Percentiles rank a stretch among this genome's conserved stretches.
These are phyloP conservation scores for Phymastichus coffea DNA, from an alignment of 1,140 invertebrate species.

Conservation along the genomic window DNA sequence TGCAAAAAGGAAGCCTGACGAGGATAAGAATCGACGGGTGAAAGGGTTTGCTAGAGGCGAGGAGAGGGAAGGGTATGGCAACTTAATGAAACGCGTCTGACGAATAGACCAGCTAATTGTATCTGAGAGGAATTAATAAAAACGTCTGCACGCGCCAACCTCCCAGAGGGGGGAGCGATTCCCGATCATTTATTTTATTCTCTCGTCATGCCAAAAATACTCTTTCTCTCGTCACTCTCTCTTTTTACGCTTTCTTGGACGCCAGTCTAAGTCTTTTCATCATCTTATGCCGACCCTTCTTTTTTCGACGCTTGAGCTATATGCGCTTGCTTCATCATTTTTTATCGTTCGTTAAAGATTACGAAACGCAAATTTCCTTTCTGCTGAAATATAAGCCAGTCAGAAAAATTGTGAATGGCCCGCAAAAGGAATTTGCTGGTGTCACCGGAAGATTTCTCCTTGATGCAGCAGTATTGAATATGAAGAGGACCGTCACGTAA, in stretches of 20 bases:
- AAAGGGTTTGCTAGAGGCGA: too few relatives aligned
- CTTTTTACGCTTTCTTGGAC: conserved; percentile 16
- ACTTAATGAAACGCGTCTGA: conserved; percentile 58
- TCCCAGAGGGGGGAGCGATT: conserved; percentile 38
- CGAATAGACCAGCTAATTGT: conserved; percentile 59
- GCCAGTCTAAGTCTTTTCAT: not conserved
- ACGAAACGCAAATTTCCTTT: too few relatives aligned
- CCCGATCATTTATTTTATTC: conserved; percentile 54
- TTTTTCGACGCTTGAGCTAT: conserved; percentile 7
- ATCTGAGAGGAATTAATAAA: conserved; percentile 58
- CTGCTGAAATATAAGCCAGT: too few relatives aligned
- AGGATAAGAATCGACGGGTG: conserved; percentile 38
- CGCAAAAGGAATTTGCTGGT: too few relatives aligned
- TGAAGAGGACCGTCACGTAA: too few relatives aligned
- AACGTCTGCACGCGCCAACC: conserved; percentile 35
- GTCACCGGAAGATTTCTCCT: too few relatives aligned
- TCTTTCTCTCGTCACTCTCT: conserved; percentile 41
- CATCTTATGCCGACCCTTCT: not conserved
- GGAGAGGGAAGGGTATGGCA: too few relatives aligned
- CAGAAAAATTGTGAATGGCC: too few relatives aligned
- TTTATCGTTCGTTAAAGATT: too few relatives aligned
- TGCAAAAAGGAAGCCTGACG: conserved; percentile 14
- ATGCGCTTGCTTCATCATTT: not conserved
- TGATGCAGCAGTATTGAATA: too few relatives aligned
- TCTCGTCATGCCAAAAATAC: conserved; percentile 38